Conservation (phyloP, 2,797 vertebrate species). For the Acanthiza pusilla region DNA sequence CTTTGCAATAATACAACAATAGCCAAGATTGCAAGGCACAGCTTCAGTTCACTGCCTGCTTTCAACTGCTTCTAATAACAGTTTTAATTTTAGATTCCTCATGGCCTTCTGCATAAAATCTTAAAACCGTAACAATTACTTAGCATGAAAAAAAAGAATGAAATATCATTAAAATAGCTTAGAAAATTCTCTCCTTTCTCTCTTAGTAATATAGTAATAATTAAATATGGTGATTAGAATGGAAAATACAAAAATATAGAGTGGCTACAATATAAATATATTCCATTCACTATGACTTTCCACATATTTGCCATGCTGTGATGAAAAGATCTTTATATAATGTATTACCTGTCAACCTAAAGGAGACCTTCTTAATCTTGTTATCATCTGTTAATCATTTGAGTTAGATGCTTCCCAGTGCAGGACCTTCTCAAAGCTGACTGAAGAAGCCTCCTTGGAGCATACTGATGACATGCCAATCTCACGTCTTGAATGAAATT, state of each 20-base stretch:
- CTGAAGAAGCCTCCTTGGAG: slow-evolving; percentile 32
- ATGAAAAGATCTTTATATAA: not conserved
- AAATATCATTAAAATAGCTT: not conserved
- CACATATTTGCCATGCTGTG: not conserved
- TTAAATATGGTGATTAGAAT: not conserved
- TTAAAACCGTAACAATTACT: not conserved
- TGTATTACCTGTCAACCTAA: not conserved
- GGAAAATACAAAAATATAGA: not conserved
- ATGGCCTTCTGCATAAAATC: slow-evolving; percentile 38
- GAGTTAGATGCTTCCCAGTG: not conserved
- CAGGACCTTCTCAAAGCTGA: not conserved
- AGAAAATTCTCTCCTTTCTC: not conserved
- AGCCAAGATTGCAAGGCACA: slow-evolving; percentile 77
- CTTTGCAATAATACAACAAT: slow-evolving; percentile 88
- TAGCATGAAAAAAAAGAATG: not conserved
- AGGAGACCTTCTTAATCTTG: not conserved
- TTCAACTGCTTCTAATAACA: slow-evolving; percentile 74
- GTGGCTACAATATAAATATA: not conserved
- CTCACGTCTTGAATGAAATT: slow-evolving; percentile 25
- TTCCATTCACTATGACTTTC: not conserved
- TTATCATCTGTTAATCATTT: slow-evolving; percentile 15
- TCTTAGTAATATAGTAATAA: not conserved
- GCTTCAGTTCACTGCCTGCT: slow-evolving; percentile 72
- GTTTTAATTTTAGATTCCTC: slow-evolving; percentile 67
- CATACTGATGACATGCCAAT: not conserved